These are phyloP conservation scores for Sander lucioperca DNA, from an alignment of 2,113 vertebrate genomes.

Conservation along the genomic window DNA sequence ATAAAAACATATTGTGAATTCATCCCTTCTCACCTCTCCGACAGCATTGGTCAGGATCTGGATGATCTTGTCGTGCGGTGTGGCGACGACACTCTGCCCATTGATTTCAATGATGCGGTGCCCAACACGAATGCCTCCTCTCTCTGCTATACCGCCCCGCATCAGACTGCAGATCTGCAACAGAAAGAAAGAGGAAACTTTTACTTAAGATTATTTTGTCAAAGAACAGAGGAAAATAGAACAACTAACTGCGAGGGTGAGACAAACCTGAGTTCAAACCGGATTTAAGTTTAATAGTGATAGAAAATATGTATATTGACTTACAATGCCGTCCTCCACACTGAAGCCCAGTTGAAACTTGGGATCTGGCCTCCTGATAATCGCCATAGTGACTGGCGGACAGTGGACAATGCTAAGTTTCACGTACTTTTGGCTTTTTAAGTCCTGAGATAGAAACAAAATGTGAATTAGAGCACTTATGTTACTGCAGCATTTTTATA, in stretches of 20 bases:
- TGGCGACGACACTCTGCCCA: conserved; percentile 96
- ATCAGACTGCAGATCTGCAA: conserved; percentile 96
- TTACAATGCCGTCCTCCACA: conserved; percentile 95
- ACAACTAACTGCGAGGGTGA: neutral
- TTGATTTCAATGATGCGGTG: conserved; percentile 99
- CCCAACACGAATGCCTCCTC: conserved; percentile 94
- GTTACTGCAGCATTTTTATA: neutral
- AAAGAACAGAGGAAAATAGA: neutral
- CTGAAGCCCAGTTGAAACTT: conserved; percentile 96
- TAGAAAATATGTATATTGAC: conserved; percentile 53
- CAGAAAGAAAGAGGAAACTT: neutral
- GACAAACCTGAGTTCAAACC: neutral
- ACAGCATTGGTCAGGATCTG: conserved; percentile 90
- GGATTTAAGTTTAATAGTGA: neutral
- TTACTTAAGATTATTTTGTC: neutral
- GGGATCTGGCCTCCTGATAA: conserved; percentile 90
- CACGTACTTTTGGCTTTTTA: conserved; percentile 89
- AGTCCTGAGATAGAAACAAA: conserved; percentile 83
- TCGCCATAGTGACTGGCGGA: conserved; percentile 94
- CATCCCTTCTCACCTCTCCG: conserved; percentile 86
- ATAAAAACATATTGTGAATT: neutral
- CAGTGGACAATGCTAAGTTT: conserved; percentile 94
- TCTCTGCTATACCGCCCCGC: conserved; percentile 94
- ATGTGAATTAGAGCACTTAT: neutral
- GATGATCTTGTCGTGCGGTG: conserved; percentile 92